Evolutionary conservation across 2,113 vertebrate genomes (phyloP), one percentile per base, ranked within the genome.

Genomic region (Anoplopoma fimbria): DNA sequence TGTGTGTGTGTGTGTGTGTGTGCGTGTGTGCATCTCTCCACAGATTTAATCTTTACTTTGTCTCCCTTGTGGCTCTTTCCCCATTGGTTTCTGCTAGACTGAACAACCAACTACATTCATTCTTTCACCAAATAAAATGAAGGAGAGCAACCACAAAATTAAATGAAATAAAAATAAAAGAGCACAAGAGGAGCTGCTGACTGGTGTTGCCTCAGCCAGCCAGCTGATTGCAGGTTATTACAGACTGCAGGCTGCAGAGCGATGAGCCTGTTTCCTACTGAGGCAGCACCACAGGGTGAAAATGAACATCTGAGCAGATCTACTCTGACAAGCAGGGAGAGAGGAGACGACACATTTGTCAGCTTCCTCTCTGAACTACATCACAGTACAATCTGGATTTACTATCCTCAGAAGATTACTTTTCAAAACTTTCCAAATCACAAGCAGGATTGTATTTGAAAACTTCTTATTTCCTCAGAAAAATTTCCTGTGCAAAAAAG

Each of bases 161-260:
- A 82, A 75, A 77, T 33, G 15, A 72, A 79, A 53, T 38, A 62
- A 73, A 75, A 79, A 79, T 58, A 79, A 79, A 82, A 73, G 0
- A 33, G 80, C 79, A 80, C 80, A 70, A 79, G 73, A 82, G 77
- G 58, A 86, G 71, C 81, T 82, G 84, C 89, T 88, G 84, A 83
- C 88, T 84, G 68, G 67, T 58, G 36, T 64, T 2, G 77, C 49
- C 67, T 77, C 74, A 40, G 86, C 69, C 71, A 81, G 77, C 70
- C 57, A 64, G 86, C 80, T 82, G 74, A 71, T 63, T 19, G 58
- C 82, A 88, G 75, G 77, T 84, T 85, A 82, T 84, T 72, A 58
- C 69, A 33, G 79, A 81, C 84, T 81, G 58, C 79, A 77, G 79
- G 75, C 77, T 67, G 75, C 86, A 83, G 76, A 75, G 63, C 67